Percentiles rank a stretch among this genome's conserved stretches.
Conservation (phyloP, 2,888 invertebrate genomes). For the Rhamphomyia laevipes region DNA sequence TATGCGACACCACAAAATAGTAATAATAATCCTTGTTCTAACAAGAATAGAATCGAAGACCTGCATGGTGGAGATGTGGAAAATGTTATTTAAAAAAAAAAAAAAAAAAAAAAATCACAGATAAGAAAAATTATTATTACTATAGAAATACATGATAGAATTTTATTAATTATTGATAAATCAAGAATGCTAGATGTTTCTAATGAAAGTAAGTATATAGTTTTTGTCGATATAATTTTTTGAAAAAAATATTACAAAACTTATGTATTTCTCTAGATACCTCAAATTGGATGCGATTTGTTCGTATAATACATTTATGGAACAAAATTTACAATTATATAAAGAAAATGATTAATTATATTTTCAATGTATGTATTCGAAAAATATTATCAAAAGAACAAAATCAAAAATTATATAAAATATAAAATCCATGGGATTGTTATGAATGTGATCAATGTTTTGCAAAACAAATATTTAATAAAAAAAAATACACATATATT, state of each 20-base stretch:
- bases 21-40: too few species aligned
- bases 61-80: too few species aligned
- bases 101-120: too few species aligned
- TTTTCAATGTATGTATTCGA: conserved; percentile 19
- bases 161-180: conserved; percentile 18
- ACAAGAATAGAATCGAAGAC: too few species aligned
- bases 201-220: conserved; percentile 46
- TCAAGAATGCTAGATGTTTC: conserved; percentile 42
- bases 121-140: too few species aligned
- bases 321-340: conserved; percentile 58
- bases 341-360: conserved; percentile 18
- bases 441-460: conserved; percentile 50
- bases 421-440: conserved; percentile 45
- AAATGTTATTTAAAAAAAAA: too few species aligned
- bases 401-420: conserved; percentile 16
- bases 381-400: conserved; percentile 17
- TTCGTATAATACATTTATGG: conserved; percentile 49
- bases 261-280: conserved; percentile 39
- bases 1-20: too few species aligned
- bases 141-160: too few species aligned
- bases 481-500: too few species aligned
- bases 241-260: neutral
- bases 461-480: conserved; percentile 39
- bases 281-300: conserved; percentile 76
- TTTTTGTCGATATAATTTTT: neutral